phyloP scores from a whole-genome alignment of 2,113 vertebrate species.

The Rafetus swinhoei region DNA sequence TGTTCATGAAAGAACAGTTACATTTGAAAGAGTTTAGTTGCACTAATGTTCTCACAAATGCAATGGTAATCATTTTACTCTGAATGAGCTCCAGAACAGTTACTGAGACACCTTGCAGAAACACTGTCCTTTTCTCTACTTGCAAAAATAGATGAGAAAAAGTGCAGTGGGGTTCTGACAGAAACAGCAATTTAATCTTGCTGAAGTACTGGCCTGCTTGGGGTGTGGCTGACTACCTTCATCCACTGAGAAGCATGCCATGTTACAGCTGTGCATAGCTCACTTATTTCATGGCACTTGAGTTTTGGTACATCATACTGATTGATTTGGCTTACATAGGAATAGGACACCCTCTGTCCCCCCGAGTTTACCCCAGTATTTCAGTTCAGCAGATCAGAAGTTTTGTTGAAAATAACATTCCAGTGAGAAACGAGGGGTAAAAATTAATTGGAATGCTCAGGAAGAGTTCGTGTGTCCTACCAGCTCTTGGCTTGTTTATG shows the following conservation, averaged over 20 bases:
- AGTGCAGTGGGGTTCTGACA: conserved; percentile 30
- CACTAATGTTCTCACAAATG: not conserved
- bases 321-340: not conserved
- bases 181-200: conserved; percentile 42
- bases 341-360: not conserved
- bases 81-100: not conserved
- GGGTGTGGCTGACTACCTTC: not conserved
- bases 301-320: not conserved
- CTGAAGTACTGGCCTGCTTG: not conserved
- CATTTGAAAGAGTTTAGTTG: conserved; percentile 11
- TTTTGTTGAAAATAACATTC: not conserved
- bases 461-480: not conserved
- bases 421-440: not conserved
- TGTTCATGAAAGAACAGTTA: not conserved
- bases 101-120: not conserved
- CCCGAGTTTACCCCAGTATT: not conserved
- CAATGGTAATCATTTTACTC: conserved; percentile 10
- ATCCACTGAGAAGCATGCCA: not conserved
- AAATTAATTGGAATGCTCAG: not conserved
- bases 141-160: conserved; percentile 45
- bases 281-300: not conserved
- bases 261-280: not conserved
- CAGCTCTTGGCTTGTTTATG: not conserved
- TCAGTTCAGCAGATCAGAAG: conserved; percentile 7
- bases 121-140: not conserved